Evolutionary conservation across 2,113 vertebrate species (phyloP), one percentile per base, ranked within the genome.

Genomic region (Colaptes auratus): DNA sequence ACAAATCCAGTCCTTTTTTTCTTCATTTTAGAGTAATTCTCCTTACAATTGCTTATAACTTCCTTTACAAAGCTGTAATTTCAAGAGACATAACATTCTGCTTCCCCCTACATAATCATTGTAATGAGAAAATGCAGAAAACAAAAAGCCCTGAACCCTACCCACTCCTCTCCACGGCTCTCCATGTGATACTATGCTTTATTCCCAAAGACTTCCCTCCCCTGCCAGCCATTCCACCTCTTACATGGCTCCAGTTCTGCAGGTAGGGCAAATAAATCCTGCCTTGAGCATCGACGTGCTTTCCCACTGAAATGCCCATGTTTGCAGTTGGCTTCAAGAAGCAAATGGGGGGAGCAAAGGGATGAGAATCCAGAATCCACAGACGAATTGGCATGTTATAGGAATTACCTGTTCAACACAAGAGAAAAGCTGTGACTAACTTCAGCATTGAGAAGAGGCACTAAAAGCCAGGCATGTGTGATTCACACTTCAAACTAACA

Each of bases 301-400:
- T 99, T 60, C 99, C 99, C 91, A 98, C 98, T 12, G 97, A 98
- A 95, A 99, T 98, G 52, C 98, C 97, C 99, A 99, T 99, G 97
- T 97, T 98, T 8, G 97, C 36, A 16, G 99, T 99, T 0, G 99
- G 99, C 76, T 98, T 98, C 96, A 99, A 86, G 94, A 99, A 98
- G 76, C 99, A 99, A 88, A 99, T 98, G 52, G 99, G 99, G 4
- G 99, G 99, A 44, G 99, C 98, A 97, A 99, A 99, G 52, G 99
- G 99, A 90, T 99, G 98, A 9, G 99, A 99, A 97, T 99, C 99
- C 98, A 99, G 92, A 93, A 99, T 98, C 99, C 99, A 99, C 78
- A 99, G 96, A 92, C 89, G 96, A 92, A 99, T 86, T 48, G 99
- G 99, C 80, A 99, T 98, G 97, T 99, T 99, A 84, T 99, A 99